phyloP scores from a whole-genome alignment of 1,140 invertebrate species.

The Bombyx mori region DNA sequence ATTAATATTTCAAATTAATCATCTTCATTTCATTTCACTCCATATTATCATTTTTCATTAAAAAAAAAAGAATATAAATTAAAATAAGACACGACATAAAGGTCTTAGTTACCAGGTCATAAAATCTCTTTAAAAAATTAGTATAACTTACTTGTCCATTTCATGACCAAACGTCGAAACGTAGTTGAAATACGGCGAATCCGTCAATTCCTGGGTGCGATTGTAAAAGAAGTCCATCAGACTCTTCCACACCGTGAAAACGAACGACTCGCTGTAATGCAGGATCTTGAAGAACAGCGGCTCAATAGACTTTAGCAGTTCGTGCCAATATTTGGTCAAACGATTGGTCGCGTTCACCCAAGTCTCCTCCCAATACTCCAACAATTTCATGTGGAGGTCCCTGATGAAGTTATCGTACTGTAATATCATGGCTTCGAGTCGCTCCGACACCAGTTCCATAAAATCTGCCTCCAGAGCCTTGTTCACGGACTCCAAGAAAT shows the following conservation, averaged over 20 bases:
- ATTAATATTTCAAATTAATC: no score
- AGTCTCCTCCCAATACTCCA: constrained; percentile 81
- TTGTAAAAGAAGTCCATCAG: constrained; percentile 85
- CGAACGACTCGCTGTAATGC: constrained; percentile 81
- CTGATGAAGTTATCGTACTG: constrained; percentile 85
- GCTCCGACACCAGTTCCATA: constrained; percentile 76
- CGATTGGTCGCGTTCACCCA: constrained; percentile 76
- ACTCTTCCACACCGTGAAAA: constrained; percentile 81
- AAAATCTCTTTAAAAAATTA: neutral
- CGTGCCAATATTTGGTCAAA: constrained; percentile 78
- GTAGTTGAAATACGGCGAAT: constrained; percentile 84
- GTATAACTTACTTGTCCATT: constrained; percentile 72
- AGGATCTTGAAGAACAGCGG: constrained; percentile 82
- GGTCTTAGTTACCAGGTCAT: no score
- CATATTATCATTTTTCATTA: no score
- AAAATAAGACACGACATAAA: no score
- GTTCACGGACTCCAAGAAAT: constrained; percentile 77
- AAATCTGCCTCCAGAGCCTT: constrained; percentile 81
- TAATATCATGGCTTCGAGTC: constrained; percentile 78
- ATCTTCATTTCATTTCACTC: no score
- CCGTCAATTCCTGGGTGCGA: constrained; percentile 81
- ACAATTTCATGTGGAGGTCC: constrained; percentile 82
- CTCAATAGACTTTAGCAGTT: constrained; percentile 79
- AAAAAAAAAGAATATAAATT: no score
- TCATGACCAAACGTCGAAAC: constrained; percentile 85